Conservation (phyloP, 2,113 vertebrate genomes). For the Pterocles burchelli region DNA sequence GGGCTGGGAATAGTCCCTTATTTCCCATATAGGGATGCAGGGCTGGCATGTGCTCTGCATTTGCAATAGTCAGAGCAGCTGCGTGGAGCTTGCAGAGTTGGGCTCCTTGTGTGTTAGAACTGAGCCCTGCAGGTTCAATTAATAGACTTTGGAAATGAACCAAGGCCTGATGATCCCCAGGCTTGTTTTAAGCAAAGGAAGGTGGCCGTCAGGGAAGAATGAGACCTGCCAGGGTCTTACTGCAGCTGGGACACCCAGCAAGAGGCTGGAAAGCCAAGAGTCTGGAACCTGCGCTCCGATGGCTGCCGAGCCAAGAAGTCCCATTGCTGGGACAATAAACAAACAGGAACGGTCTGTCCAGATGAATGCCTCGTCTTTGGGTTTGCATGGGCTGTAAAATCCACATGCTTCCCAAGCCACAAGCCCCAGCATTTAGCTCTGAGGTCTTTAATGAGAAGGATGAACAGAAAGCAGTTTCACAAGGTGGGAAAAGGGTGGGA, state of each 20-base stretch:
- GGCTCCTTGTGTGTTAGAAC: neutral
- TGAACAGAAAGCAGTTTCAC: neutral
- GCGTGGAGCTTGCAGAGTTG: neutral
- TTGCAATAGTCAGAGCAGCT: conserved; percentile 2
- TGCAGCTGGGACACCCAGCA: conserved; percentile 35
- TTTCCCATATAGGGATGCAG: neutral
- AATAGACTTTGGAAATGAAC: conserved; percentile 22
- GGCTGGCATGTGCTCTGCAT: neutral
- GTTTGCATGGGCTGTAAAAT: conserved; percentile 7
- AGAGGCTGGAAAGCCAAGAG: conserved; percentile 2
- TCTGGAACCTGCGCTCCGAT: neutral
- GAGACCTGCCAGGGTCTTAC: conserved; percentile 21
- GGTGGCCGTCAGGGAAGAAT: neutral
- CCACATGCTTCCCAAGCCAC: neutral
- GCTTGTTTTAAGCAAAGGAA: conserved; percentile 10
- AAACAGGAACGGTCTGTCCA: neutral
- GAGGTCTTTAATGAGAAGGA: neutral
- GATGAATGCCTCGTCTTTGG: neutral
- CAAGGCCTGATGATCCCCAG: conserved; percentile 1
- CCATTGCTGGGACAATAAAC: conserved; percentile 46
- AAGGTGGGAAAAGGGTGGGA: neutral
- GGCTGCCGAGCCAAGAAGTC: neutral
- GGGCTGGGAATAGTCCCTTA: neutral
- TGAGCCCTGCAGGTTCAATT: conserved; percentile 16
- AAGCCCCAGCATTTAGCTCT: neutral